phyloP scores from a whole-genome alignment of 2,113 vertebrate genomes.

The Malurus elegans region DNA sequence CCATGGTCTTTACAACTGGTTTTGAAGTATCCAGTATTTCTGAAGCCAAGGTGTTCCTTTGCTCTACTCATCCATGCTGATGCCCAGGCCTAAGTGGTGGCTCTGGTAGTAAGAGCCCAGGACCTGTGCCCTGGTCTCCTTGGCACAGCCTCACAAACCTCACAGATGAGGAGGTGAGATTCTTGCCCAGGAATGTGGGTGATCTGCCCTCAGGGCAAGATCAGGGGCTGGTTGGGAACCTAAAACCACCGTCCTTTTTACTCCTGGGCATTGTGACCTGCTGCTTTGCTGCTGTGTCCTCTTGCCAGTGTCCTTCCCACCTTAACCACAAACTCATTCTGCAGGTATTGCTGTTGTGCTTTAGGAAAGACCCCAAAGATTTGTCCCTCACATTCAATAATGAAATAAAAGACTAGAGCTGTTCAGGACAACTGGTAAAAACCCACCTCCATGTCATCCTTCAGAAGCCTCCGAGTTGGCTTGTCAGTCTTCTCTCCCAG shows the following conservation, averaged over 20 bases:
- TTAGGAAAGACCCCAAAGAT: neutral
- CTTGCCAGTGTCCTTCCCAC: neutral
- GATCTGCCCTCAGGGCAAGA: neutral
- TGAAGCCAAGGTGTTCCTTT: neutral
- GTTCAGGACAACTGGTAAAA: neutral
- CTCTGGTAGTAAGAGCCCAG: neutral
- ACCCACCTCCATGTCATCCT: neutral
- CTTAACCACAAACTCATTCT: neutral
- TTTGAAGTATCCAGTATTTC: neutral
- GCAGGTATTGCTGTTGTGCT: fast-evolving
- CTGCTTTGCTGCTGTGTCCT: neutral
- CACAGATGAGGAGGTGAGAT: neutral
- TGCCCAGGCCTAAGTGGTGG: neutral
- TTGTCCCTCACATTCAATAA: neutral
- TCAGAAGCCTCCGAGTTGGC: neutral
- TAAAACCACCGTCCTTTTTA: neutral
- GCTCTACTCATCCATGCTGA: neutral
- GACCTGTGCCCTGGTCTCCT: neutral
- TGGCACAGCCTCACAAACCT: neutral
- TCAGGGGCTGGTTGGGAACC: neutral
- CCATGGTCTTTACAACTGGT: neutral
- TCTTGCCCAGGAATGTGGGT: neutral
- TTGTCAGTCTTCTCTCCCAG: neutral
- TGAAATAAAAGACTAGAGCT: neutral
- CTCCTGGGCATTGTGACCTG: neutral